Base-by-base conservation (phyloP, 2,888 invertebrate species). In the Cheilosia pagana region DNA sequence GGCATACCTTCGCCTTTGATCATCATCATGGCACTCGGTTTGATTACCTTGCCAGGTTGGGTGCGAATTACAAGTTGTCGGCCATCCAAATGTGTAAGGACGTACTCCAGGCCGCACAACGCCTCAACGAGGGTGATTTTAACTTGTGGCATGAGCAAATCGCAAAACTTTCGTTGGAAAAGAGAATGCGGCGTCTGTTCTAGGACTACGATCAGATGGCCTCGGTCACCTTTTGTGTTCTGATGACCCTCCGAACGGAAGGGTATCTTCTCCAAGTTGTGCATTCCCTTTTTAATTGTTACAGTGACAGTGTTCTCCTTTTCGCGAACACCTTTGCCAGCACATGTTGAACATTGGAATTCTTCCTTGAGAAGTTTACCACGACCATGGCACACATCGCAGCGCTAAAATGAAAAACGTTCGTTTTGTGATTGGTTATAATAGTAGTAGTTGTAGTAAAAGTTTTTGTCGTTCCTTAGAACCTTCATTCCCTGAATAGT, bases 1-100 rank as follows among this genome's bases (percentile, higher is more conserved):
- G 98, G 98, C 98, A 98, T 98, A 23, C 98, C 98, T 92, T 98
- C 97, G 5, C 95, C 96, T 83, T 93, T 93, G 72, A 98, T 94
- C 83, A 95, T 95, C 91, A 96, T 96, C 2, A 96, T 92, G 89
- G 94, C 94, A 90, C 96, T 96, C 68, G 97, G 97, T 89, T 96
- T 95, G 86, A 98, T 94, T 19, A 98, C 95, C 88, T 96, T 94
- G 16, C 98, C 98, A 5, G 96, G 94, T 3, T 94, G 93, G 88
- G 95, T 95, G 90, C 94, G 95, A 70, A 99, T 93, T 67, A 97
- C 93, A 81, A 98, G 92, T 89, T 96, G 95, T 59, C 98, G 94
- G 0, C 96, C 97, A 93, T 98, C 98, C 88, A 99, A 93, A 92
- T 98, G 98, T 89, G 95, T 95, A n/a, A 98, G 92, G 60, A 95